phyloP scores from a whole-genome alignment of 2,888 invertebrate species.

The Chymomyza fuscimana region DNA sequence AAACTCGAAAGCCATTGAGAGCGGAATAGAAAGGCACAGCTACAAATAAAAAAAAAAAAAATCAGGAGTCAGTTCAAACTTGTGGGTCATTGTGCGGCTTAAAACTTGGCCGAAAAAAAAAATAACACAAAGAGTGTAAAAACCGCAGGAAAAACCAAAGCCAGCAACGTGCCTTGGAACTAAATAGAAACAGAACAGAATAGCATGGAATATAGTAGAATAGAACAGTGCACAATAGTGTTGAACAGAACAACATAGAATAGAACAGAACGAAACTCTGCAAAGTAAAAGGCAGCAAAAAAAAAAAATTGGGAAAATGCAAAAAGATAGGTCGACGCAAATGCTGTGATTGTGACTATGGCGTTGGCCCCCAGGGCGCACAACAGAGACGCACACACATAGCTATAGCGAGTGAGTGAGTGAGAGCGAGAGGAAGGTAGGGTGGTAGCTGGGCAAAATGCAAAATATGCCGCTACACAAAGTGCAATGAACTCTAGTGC shows the following conservation, averaged over 20 bases:
- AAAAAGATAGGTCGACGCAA: slow-evolving; percentile 40
- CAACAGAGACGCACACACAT: slow-evolving; percentile 10
- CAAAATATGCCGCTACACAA: slow-evolving; percentile 72
- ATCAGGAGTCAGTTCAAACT: slow-evolving; percentile 7
- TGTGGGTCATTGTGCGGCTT: slow-evolving; percentile 42
- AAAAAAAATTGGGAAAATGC: slow-evolving; percentile 26
- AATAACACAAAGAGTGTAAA: slow-evolving; percentile 18
- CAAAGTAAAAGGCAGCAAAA: slow-evolving; percentile 46
- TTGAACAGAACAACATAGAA: background rate
- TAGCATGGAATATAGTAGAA: background rate
- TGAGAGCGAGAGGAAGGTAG: slow-evolving; percentile 12
- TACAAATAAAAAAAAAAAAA: slow-evolving; percentile 31
- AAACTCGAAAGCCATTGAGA: background rate
- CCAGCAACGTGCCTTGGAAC: slow-evolving; percentile 7
- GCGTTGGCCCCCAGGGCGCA: background rate
- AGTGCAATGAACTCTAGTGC: slow-evolving; percentile 65
- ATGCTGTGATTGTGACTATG: slow-evolving; percentile 5
- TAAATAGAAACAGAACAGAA: slow-evolving; percentile 19
- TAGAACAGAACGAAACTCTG: background rate
- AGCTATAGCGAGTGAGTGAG: slow-evolving; percentile 5
- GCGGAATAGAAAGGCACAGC: slow-evolving; percentile 6
- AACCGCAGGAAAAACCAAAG: slow-evolving; percentile 22
- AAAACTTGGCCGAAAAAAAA: background rate
- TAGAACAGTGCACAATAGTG: background rate
- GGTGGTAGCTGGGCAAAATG: slow-evolving; percentile 38